Evolutionary conservation across 30 jellyfish, hydroid and myxozoan species (phyloP).

Genomic region (Aurelia aurita): DNA sequence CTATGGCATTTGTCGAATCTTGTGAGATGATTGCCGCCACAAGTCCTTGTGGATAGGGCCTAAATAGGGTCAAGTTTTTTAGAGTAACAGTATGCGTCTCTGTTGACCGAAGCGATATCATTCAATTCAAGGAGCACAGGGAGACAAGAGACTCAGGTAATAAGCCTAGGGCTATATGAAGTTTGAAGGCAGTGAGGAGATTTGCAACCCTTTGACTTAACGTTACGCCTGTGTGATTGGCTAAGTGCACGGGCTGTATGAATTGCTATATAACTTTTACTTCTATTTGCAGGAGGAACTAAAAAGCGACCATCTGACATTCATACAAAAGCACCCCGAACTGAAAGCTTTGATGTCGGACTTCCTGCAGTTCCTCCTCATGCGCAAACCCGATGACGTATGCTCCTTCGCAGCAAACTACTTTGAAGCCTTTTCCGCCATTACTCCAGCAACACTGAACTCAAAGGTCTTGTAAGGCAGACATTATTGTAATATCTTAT

Average conservation of each 20-base stretch:
- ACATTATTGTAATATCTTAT: background rate
- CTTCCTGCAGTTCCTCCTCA: conserved; percentile 94
- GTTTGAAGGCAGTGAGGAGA: no score
- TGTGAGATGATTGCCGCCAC: no score
- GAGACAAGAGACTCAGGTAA: no score
- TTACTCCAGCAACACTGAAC: conserved; percentile 37
- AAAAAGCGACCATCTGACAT: conserved; percentile 81
- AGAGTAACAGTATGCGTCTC: no score
- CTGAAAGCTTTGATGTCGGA: conserved; percentile 92
- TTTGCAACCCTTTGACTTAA: no score
- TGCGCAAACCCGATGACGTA: conserved; percentile 96
- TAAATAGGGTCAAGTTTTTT: no score
- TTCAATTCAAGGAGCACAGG: no score
- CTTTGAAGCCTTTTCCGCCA: conserved; percentile 81
- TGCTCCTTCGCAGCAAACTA: conserved; percentile 96
- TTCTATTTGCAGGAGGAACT: conserved; percentile 84
- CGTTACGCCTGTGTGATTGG: no score
- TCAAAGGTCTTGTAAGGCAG: background rate
- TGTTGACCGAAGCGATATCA: no score
- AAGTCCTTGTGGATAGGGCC: no score
- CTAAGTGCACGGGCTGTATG: background rate
- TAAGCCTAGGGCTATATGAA: no score
- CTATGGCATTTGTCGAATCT: no score
- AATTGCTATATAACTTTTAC: background rate
- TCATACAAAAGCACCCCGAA: conserved; percentile 90